Base-by-base conservation (phyloP, 2,888 invertebrate species). In the Teleiodes luculella region DNA sequence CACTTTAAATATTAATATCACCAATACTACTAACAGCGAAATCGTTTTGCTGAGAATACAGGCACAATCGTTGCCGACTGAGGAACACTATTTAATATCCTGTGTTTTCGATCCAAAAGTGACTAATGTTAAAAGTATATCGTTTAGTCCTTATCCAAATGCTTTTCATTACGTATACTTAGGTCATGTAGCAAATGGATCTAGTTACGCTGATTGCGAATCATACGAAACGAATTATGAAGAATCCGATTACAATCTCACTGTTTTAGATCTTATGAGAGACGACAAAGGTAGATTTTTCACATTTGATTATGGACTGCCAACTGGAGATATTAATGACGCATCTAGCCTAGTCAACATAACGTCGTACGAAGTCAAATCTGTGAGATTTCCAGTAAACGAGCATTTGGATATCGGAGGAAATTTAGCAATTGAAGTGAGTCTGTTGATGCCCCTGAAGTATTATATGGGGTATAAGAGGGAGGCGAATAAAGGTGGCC, bases 321-420 rank as follows among this genome's bases (percentile, higher is more conserved):
- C 93, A 1, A 91, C 92, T 0, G 89, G 90, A n/a, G 90, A 91
- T 51, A 90, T 93, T 57, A 92, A 92, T 10, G 93, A 92, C 24
- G 90, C 92, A 3, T 92, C 94, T 0, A 90, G 92, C 51, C 75
- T 93, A 3, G 77, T 96, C 20, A 94, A 95, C 69, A 72, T 96
- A 43, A 93, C 93, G 8, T 92, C 92, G 3, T 87, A 90, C 1
- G 91, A 91, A 63, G 89, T 93, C 28, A 92, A 92, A 39, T 90
- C 93, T 0, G 86, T 96, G 51, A 91, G 93, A 59, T 96, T 96
- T 71, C 90, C 91, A 54, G 86, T 97, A 10, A 92, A 93, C 35
- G 91, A 93, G 55, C 91, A 94, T 20, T 86, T 88, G 45, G 97
- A 97, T 68, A 93, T 95, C 31, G 97, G 97, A 0, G 97, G 97